phyloP scores from a whole-genome alignment of 2,797 vertebrate genomes.

The Fistularia tabacaria region DNA sequence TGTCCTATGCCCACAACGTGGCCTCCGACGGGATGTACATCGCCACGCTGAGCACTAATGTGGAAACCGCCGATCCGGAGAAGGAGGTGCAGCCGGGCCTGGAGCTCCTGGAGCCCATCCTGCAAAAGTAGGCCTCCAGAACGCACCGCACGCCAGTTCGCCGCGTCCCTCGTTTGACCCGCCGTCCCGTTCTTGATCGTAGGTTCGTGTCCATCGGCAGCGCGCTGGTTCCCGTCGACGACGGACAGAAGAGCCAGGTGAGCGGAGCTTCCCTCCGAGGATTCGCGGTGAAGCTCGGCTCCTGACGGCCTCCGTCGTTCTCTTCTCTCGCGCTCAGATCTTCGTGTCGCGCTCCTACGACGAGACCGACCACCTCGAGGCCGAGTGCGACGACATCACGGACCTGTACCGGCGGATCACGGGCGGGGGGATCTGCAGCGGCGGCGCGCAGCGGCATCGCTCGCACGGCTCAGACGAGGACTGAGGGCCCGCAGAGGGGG shows the following conservation, averaged over 20 bases:
- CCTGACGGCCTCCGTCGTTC: background rate
- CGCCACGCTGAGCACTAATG: constrained; percentile 73
- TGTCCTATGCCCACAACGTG: constrained; percentile 72
- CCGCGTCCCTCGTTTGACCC: too few species aligned
- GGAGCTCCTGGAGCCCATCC: constrained; percentile 75
- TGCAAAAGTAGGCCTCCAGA: constrained; percentile 64
- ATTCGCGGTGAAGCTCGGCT: background rate
- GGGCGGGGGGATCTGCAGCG: constrained; percentile 62
- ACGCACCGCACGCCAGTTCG: too few species aligned
- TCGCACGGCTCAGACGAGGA: constrained; percentile 57
- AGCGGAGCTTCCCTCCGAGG: background rate
- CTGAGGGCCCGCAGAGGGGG: too few species aligned
- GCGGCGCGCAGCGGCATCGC: constrained; percentile 57
- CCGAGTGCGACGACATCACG: constrained; percentile 73
- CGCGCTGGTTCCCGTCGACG: constrained; percentile 66
- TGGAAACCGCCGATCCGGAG: constrained; percentile 74
- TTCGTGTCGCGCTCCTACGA: constrained; percentile 77
- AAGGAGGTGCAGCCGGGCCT: constrained; percentile 73
- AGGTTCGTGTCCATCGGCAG: constrained; percentile 72
- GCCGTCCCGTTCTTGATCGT: constrained; percentile 2
- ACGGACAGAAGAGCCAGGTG: constrained; percentile 76
- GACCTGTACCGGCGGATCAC: constrained; percentile 75
- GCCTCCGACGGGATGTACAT: constrained; percentile 75
- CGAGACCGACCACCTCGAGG: constrained; percentile 67
- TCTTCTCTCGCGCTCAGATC: constrained; percentile 55